Percentiles rank a stretch among this genome's conserved stretches.
Evolutionary conservation across 2,888 invertebrate species (phyloP).

Genomic region (Dusona sp.): DNA sequence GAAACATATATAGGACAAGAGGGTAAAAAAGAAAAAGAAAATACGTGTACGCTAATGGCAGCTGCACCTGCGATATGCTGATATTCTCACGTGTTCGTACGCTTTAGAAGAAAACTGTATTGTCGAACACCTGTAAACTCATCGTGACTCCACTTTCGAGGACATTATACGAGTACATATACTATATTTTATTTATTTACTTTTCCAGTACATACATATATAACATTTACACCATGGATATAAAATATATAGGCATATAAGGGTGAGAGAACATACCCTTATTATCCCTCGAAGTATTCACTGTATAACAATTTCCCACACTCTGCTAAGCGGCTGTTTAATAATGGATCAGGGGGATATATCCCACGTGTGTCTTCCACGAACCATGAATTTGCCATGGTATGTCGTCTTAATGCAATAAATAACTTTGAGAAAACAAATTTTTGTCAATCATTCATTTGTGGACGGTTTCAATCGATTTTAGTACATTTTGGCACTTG

Average conservation of each 20-base stretch:
- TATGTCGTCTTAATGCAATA: background rate
- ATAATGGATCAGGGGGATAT: constrained; percentile 57
- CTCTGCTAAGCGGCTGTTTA: constrained; percentile 61
- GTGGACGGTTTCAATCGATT: too few relatives aligned
- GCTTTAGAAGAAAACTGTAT: constrained; percentile 54
- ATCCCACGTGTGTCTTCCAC: constrained; percentile 40
- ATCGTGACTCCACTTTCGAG: constrained; percentile 49
- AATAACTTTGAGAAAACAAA: too few relatives aligned
- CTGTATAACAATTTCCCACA: constrained; percentile 65
- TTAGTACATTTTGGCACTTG: too few relatives aligned
- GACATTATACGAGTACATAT: background rate
- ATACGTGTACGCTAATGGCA: constrained; percentile 55
- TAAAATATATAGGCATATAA: constrained; percentile 16
- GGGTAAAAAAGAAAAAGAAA: constrained; percentile 30
- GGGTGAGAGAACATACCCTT: constrained; percentile 56
- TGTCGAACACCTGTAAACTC: constrained; percentile 80
- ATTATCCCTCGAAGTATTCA: constrained; percentile 51
- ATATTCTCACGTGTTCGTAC: constrained; percentile 81
- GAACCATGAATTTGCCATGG: constrained; percentile 38
- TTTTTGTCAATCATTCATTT: too few relatives aligned
- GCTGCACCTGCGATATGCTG: constrained; percentile 81
- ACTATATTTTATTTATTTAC: background rate
- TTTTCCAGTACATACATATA: constrained; percentile 18
- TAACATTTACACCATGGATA: constrained; percentile 15
- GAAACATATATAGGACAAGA: constrained; percentile 22